Base-by-base conservation (phyloP, 2,888 invertebrate species). In the Timandra comae region DNA sequence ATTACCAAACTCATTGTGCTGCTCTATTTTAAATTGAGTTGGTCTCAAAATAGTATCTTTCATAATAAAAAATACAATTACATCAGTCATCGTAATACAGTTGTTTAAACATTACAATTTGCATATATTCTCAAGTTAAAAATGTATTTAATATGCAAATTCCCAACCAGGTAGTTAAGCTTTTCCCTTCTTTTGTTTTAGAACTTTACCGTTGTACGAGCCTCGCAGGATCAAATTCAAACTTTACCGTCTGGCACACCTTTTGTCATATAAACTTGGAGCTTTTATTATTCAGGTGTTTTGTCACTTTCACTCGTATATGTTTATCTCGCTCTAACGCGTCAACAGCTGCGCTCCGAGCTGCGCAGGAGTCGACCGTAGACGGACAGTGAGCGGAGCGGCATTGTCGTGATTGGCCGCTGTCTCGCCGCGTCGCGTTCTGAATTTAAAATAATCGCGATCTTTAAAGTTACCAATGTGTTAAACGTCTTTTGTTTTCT, bases 371-470 rank as follows among this genome's bases (percentile, higher is more conserved):
- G 82, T 77, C 55, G 74, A 63, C 70, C 60, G 55, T n/a, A 65
- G 63, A 67, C 65, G 74, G 77, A 76, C 67, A 85, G 85, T 85
- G 68, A 76, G 80, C 81, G 79, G 63, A 68, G 72, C 73, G 77
- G 62, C 74, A 73, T 68, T 63, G 68, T 61, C 69, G 79, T 69
- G 80, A 76, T 73, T 72, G 74, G 82, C 71, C 67, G 81, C 49
- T 41, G 56, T 48, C 55, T 41, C 46, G 36, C 59, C 61, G 56
- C 54, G 48, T 61, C 64, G 66, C 66, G 66, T 65, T 61, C 51
- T 51, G 61, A 71, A 73, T 77, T 68, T 56, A 67, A 70, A 78
- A 67, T 69, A 63, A 66, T 63, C 68, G 68, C 72, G 79, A 75
- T 70, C 72, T 48, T 63, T 63, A 62, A 57, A 39, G 61, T 52